Conservation (phyloP, 2,797 vertebrate species). For the Hipposideros larvatus region DNA sequence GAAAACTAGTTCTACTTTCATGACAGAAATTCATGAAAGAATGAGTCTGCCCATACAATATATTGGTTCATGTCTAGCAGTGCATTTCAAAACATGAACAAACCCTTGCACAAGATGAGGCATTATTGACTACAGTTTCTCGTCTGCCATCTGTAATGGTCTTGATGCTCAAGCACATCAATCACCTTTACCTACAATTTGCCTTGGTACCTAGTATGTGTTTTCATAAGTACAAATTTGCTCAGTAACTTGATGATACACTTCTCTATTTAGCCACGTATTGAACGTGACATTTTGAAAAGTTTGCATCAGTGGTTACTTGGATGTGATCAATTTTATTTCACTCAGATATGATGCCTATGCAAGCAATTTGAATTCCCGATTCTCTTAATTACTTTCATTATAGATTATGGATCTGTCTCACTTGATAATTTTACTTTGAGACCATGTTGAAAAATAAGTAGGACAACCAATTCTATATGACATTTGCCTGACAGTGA, state of each 20-base stretch:
- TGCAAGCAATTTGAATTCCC: not conserved
- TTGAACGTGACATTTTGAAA: not conserved
- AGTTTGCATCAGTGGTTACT: not conserved
- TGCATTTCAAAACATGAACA: constrained; percentile 6
- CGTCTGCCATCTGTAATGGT: not conserved
- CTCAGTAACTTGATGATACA: not conserved
- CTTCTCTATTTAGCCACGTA: not conserved
- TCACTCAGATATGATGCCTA: constrained; percentile 19
- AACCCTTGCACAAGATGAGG: not conserved
- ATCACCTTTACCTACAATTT: not conserved
- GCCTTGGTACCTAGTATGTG: not conserved
- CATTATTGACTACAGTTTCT: not conserved
- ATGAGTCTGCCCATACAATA: not conserved
- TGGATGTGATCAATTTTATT: not conserved
- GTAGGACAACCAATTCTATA: not conserved
- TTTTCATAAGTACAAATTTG: not conserved
- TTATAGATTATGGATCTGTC: not conserved
- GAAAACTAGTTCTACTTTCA: not conserved
- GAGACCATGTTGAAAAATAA: constrained; percentile 56
- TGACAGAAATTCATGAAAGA: not conserved
- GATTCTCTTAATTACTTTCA: constrained; percentile 48
- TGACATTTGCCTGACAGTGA: not conserved
- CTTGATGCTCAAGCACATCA: not conserved
- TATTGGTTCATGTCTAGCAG: not conserved
- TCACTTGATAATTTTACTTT: constrained; percentile 35